Percentiles rank a stretch among this genome's conserved stretches.
These are phyloP conservation scores for Puffinus mauretanicus DNA, from an alignment of 2,113 vertebrate species.

Conservation along the genomic window DNA sequence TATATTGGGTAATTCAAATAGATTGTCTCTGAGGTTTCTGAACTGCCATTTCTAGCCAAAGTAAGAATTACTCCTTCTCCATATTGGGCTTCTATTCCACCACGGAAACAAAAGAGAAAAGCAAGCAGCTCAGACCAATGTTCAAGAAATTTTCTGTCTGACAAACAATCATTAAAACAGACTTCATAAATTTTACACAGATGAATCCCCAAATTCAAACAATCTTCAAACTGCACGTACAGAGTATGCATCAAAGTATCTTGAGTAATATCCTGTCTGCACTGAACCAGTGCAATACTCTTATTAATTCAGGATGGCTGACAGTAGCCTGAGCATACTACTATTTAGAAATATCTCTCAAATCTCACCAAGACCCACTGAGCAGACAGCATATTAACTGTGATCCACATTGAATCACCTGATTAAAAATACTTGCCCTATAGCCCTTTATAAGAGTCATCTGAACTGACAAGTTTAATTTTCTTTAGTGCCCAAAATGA, in stretches of 20 bases:
- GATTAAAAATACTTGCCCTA: background rate
- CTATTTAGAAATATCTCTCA: background rate
- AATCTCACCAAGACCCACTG: background rate
- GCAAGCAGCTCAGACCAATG: background rate
- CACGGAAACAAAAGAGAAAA: background rate
- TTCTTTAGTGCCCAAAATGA: background rate
- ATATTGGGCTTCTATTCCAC: background rate
- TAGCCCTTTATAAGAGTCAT: background rate
- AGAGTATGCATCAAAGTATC: background rate
- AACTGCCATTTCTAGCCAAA: background rate
- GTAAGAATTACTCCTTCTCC: background rate
- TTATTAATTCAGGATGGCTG: background rate
- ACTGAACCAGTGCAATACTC: background rate
- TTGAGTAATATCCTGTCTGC: background rate
- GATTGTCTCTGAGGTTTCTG: background rate
- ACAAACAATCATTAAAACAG: background rate
- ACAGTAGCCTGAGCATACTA: background rate
- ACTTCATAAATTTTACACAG: background rate
- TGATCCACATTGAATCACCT: too few species aligned
- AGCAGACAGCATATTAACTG: background rate
- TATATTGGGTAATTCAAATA: background rate
- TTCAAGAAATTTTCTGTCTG: background rate
- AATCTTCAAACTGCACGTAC: background rate
- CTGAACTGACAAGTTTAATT: background rate
- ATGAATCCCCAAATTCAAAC: background rate